Evolutionary conservation across 2,797 vertebrate genomes (phyloP).

Genomic region (Centroberyx gerrardi): DNA sequence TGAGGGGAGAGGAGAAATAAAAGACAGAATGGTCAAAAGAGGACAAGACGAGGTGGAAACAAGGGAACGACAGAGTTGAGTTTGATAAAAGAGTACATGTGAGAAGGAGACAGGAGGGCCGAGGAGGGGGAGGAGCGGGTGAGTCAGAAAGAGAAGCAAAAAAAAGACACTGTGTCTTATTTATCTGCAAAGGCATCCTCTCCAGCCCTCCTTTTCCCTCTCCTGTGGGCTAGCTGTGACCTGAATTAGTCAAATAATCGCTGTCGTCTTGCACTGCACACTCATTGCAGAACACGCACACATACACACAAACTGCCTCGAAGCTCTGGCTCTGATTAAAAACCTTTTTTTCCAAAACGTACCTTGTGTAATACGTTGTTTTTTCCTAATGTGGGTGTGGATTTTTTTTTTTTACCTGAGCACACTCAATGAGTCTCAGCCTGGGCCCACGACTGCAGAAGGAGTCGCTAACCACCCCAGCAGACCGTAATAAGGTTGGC

Average conservation of each 20-base stretch:
- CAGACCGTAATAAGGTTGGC: conserved; percentile 47
- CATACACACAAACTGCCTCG: neutral
- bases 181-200: conserved; percentile 37
- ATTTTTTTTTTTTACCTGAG: neutral
- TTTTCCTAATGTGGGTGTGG: neutral
- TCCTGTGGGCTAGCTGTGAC: conserved; percentile 32
- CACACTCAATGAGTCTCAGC: neutral
- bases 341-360: neutral
- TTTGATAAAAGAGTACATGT: conserved; percentile 43
- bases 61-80: neutral
- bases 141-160: conserved; percentile 48
- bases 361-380: neutral
- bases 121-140: conserved; percentile 32
- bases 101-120: conserved; percentile 29
- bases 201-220: conserved; percentile 23
- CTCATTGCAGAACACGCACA: neutral
- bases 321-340: neutral
- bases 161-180: neutral
- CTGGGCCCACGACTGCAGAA: conserved; percentile 23
- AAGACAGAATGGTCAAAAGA: conserved; percentile 27
- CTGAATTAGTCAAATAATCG: conserved; percentile 51
- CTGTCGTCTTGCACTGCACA: neutral
- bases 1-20: conserved; percentile 23
- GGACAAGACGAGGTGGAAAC: neutral
- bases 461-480: conserved; percentile 28